Evolutionary conservation across 2,888 invertebrate genomes (phyloP), one percentile per base, ranked within the genome.

Genomic region (Dasypogon diadema): DNA sequence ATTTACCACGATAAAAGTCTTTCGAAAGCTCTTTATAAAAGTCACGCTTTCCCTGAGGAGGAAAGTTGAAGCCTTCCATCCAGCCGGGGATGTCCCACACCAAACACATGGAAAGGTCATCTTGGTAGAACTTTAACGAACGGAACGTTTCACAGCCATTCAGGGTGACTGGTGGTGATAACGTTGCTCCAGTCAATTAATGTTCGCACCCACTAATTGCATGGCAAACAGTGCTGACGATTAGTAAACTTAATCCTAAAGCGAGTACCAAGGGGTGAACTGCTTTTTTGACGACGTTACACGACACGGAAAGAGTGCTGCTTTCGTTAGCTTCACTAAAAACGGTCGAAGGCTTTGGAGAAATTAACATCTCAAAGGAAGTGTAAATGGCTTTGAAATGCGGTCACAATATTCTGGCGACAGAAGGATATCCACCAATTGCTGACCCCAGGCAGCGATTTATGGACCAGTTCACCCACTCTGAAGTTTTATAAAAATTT

Each of bases 171-270:
- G 42, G 42, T 12, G 42, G n/a, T 42, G 42, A 42, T 42, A 12
- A 42, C 1, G 42, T n/a, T 12, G 8, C 12, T 42, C n/a, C n/a
- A 42, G 12, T 42, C 42, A 42, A 42, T 42, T 42, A 42, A 12
- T 42, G 42, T 42, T 42, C 42, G 42, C 42, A 42, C 42, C 42
- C 42, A 42, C 42, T 42, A 42, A 42, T 42, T 42, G 42, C 42
- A 42, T 42, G 42, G 42, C 42, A 12, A 42, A 42, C 42, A 12
- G 10, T 42, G 42, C 42, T 42, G 42, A 42, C 42, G 42, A 42
- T 42, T 42, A 42, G 42, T 42, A 42, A 42, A 42, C 42, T 42
- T 42, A 42, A 42, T 42, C 42, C 1, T 8, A 12, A 42, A 42
- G 42, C 12, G 8, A 42, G 2, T 12, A 3, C 42, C n/a, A 12